Evolutionary conservation across 2,888 invertebrate species (phyloP).

Genomic region (Oithona nana): DNA sequence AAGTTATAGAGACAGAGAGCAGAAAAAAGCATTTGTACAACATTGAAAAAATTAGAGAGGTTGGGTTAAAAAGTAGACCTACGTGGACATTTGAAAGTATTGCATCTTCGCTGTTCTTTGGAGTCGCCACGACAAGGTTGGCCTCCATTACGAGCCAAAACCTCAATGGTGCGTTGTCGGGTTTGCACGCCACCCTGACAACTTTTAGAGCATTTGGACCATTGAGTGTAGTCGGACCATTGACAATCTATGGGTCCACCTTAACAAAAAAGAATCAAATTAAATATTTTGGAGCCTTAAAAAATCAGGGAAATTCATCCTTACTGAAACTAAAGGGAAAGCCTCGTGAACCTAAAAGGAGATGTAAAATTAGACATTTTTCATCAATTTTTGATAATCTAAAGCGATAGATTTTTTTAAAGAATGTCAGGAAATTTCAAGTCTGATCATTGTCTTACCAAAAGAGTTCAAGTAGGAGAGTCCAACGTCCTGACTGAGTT

Average conservation of each 20-base stretch:
- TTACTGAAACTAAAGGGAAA: neutral
- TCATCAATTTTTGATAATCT: no score
- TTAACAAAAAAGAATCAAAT: neutral
- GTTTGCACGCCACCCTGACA: slow-evolving; percentile 11
- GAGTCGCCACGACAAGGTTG: slow-evolving; percentile 6
- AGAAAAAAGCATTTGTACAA: no score
- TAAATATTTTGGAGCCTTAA: neutral
- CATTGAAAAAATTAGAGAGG: no score
- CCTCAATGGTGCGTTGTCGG: neutral
- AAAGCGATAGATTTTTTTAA: no score
- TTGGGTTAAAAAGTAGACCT: neutral
- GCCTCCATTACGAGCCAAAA: slow-evolving; percentile 12
- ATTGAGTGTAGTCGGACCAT: slow-evolving; percentile 7
- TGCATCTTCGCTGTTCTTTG: slow-evolving; percentile 6
- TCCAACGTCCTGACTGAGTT: no score
- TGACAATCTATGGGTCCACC: slow-evolving; percentile 11
- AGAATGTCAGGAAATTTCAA: no score
- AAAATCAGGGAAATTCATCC: neutral
- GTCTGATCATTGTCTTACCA: neutral
- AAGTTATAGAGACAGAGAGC: no score
- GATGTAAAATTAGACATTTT: neutral
- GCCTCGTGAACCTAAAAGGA: neutral
- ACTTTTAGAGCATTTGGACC: slow-evolving; percentile 8
- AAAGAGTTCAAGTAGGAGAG: neutral
- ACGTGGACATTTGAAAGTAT: slow-evolving; percentile 10